phyloP scores from a whole-genome alignment of 35 echinoderm and acorn worm species.

The Hemicentrotus pulcherrimus region DNA sequence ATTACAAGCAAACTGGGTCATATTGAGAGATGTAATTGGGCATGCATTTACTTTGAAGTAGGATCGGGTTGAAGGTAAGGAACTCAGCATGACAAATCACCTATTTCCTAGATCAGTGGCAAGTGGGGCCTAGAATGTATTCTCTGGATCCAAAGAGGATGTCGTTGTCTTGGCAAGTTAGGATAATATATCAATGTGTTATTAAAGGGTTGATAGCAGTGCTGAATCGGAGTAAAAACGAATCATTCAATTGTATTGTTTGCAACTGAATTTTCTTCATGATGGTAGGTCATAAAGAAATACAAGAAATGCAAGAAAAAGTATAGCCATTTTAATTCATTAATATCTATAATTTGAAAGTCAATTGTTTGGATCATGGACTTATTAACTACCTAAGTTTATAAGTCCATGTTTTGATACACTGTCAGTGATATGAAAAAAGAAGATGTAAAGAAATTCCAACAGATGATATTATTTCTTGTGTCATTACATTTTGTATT shows the following conservation, averaged over 20 bases:
- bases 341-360: too few species aligned
- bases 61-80: not conserved
- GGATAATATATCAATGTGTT: not conserved
- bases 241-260: not conserved
- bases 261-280: not conserved
- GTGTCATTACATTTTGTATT: not conserved
- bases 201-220: not conserved
- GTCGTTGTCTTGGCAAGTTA: not conserved
- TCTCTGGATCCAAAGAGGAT: not conserved
- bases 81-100: not conserved
- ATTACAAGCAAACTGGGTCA: not conserved
- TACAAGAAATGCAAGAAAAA: not conserved
- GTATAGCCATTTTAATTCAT: not conserved
- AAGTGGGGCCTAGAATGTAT: not conserved
- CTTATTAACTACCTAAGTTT: too few species aligned
- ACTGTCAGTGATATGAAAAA: too few species aligned
- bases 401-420: too few species aligned
- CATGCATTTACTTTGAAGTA: not conserved
- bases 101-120: conserved; percentile 10
- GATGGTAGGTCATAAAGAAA: not conserved
- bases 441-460: too few species aligned
- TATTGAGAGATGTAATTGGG: not conserved
- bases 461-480: too few species aligned
- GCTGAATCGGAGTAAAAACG: not conserved
- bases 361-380: too few species aligned